Percentiles rank a stretch among this genome's conserved stretches.
These are phyloP conservation scores for Epirrhoe tristata DNA, from an alignment of 2,888 invertebrate genomes.

Conservation along the genomic window DNA sequence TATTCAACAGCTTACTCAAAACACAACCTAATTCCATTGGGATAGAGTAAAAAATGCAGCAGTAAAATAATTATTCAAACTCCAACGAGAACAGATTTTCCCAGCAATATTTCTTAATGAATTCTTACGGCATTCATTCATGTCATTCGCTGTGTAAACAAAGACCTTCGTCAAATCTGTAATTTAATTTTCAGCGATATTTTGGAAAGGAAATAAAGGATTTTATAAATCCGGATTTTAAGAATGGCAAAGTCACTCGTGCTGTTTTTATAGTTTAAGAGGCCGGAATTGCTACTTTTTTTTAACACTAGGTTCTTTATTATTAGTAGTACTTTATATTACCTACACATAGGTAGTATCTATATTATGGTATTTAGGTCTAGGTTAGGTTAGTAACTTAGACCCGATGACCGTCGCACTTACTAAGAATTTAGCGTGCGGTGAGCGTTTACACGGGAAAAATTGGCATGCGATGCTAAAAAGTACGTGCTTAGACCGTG, in stretches of 20 bases:
- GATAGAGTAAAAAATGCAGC: slow-evolving; percentile 48
- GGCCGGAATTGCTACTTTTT: slow-evolving; percentile 1
- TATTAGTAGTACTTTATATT: too few relatives aligned
- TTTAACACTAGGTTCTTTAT: not conserved
- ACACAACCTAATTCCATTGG: slow-evolving; percentile 38
- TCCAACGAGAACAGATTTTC: slow-evolving; percentile 57
- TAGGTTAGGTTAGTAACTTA: too few relatives aligned
- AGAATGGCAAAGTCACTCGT: slow-evolving; percentile 42
- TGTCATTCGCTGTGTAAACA: slow-evolving; percentile 80
- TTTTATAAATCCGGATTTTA: slow-evolving; percentile 44
- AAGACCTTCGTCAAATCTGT: slow-evolving; percentile 70
- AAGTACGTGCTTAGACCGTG: too few relatives aligned
- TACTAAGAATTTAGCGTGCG: too few relatives aligned
- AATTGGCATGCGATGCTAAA: too few relatives aligned
- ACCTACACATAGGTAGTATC: too few relatives aligned
- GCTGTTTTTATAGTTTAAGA: slow-evolving; percentile 36
- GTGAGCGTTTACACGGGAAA: too few relatives aligned
- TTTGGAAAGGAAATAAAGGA: slow-evolving; percentile 54
- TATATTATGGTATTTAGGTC: too few relatives aligned
- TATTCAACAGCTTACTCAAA: slow-evolving; percentile 6
- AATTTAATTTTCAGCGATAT: slow-evolving; percentile 57
- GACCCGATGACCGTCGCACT: too few relatives aligned
- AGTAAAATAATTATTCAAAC: slow-evolving; percentile 22
- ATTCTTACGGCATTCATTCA: slow-evolving; percentile 78
- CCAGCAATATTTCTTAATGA: slow-evolving; percentile 77